Percentiles rank a stretch among this genome's conserved stretches.
Evolutionary conservation across 1,140 invertebrate species (phyloP).

Genomic region (Gonioctena quinquepunctata): DNA sequence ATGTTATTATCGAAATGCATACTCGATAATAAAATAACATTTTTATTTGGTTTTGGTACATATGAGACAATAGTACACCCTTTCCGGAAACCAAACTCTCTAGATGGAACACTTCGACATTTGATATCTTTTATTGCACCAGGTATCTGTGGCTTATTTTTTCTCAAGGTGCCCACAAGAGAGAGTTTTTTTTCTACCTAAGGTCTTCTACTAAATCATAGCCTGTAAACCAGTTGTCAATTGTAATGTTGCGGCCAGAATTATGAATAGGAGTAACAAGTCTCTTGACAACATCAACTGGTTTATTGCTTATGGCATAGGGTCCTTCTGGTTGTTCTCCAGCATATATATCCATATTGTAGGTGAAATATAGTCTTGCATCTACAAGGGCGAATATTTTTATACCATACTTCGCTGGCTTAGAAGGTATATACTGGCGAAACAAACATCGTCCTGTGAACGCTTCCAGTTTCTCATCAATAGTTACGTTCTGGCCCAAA

Average conservation of each 20-base stretch:
- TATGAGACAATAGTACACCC: slow-evolving; percentile 35
- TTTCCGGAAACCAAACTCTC: slow-evolving; percentile 28
- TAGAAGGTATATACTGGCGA: slow-evolving; percentile 12
- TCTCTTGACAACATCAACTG: neutral
- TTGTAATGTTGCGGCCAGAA: slow-evolving; percentile 19
- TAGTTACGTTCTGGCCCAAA: slow-evolving; percentile 19
- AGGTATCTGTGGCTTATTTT: slow-evolving; percentile 24
- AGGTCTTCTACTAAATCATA: slow-evolving; percentile 13
- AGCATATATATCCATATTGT: slow-evolving; percentile 7
- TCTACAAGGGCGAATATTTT: slow-evolving; percentile 41
- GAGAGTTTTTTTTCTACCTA: slow-evolving; percentile 18
- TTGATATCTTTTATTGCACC: neutral
- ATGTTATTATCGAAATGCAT: slow-evolving; percentile 39
- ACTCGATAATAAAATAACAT: slow-evolving; percentile 44
- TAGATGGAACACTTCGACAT: neutral
- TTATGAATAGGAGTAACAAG: neutral
- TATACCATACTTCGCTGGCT: slow-evolving; percentile 52
- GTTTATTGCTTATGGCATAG: neutral
- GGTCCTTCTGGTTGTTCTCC: neutral
- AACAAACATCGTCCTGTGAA: slow-evolving; percentile 41
- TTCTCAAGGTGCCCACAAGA: slow-evolving; percentile 26
- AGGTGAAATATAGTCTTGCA: neutral
- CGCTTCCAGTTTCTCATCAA: slow-evolving; percentile 26
- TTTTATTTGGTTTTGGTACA: slow-evolving; percentile 42
- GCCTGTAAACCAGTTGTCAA: slow-evolving; percentile 31